Base-by-base conservation (phyloP, 2,888 invertebrate genomes). In the Microchrysa polita region DNA sequence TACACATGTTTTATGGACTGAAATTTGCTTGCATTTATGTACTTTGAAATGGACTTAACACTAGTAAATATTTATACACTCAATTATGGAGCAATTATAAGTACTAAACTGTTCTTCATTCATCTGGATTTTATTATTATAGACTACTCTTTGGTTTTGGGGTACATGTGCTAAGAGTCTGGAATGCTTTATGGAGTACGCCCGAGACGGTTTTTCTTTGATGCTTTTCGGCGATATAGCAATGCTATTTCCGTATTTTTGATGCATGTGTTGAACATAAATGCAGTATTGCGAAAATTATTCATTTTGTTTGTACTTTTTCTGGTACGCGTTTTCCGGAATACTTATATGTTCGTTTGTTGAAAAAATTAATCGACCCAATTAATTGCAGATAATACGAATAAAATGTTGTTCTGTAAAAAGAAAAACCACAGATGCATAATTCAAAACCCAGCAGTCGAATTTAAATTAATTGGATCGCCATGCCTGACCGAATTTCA, bases 61-160 rank as follows among this genome's bases (percentile, higher is more conserved):
- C 61, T 16, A 61, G 61, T 40, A 16, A 16, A 40, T 34, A 44
- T 48, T 18, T 65, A 48, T 34, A 20, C 48, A 48, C 23, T 18
- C 22, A 65, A 48, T 65, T 42, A 65, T 65, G 42, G 23, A 22
- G 48, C 22, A 65, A 65, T 65, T 65, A 23, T 48, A 23, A 65
- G 65, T n/a, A 22, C 65, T 44, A 48, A 48, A 65, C 44, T 34
- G 14, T 16, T 65, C 44, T 22, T 23, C 12, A 65, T 23, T 65
- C 65, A 65, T 44, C 22, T 48, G 48, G 48, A 48, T 48, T 65
- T 65, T 48, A 65, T 48, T 42, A 18, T 61, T 65, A n/a, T 9
- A n/a, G 48, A n/a, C 4, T 34, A 34, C 27, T 5, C 48, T 48
- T n/a, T 48, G 48, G 48, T n/a, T n/a, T 12, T 12, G 48, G 48